phyloP scores from a whole-genome alignment of 2,797 vertebrate species.

The Momotus momota region DNA sequence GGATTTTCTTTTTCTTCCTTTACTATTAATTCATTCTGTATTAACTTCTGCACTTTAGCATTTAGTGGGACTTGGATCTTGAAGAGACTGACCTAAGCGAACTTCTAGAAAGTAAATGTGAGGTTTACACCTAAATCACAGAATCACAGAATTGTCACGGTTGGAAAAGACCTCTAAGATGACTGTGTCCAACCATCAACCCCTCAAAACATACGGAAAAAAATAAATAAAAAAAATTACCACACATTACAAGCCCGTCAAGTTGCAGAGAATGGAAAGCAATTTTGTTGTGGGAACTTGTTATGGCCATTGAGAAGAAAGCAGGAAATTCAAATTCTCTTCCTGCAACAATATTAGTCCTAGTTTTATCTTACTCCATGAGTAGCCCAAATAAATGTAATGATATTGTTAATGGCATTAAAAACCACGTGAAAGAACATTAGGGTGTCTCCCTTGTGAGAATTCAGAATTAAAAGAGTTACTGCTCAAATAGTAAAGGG shows the following conservation, averaged over 20 bases:
- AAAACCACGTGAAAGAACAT: neutral
- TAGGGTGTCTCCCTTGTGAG: neutral
- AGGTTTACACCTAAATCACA: neutral
- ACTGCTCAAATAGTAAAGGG: neutral
- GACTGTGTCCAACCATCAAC: too few species aligned
- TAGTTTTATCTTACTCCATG: neutral
- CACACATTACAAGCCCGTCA: neutral
- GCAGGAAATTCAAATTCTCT: neutral
- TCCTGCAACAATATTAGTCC: neutral
- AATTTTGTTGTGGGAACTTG: neutral
- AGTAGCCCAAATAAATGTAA: neutral
- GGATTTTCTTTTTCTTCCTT: neutral
- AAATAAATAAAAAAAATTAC: too few species aligned
- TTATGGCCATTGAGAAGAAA: neutral
- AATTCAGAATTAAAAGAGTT: neutral
- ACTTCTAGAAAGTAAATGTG: neutral
- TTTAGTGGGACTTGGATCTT: neutral
- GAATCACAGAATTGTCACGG: too few species aligned
- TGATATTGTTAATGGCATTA: neutral
- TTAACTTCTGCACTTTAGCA: neutral
- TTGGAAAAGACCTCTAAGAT: too few species aligned
- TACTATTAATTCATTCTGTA: neutral
- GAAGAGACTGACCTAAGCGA: neutral
- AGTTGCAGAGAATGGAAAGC: neutral
- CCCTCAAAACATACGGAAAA: too few species aligned